A percentile compares a stretch with the other conserved stretches of the same genome.
Conservation (phyloP, 2,888 invertebrate genomes). For the Gymnosoma rotundatum region DNA sequence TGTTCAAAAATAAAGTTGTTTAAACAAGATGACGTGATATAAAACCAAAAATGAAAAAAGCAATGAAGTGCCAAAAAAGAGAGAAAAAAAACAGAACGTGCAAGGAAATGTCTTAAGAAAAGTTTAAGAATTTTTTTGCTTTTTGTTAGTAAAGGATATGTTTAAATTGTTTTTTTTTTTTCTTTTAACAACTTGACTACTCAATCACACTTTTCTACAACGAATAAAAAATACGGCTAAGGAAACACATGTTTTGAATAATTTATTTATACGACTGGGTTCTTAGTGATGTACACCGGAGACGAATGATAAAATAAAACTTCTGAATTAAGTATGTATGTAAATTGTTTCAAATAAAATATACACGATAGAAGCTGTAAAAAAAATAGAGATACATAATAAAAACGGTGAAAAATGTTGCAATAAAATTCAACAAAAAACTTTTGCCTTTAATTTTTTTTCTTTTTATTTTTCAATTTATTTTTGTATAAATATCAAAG, state of each 20-base stretch:
- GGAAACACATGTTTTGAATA: slow-evolving; percentile 81
- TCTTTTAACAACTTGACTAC: slow-evolving; percentile 50
- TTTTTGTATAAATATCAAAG: slow-evolving; percentile 52
- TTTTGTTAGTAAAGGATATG: not conserved
- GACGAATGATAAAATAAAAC: slow-evolving; percentile 29
- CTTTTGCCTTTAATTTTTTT: slow-evolving; percentile 36
- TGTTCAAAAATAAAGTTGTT: slow-evolving; percentile 65
- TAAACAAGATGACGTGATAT: slow-evolving; percentile 57
- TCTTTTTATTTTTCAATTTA: slow-evolving; percentile 19
- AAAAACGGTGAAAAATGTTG: slow-evolving; percentile 67
- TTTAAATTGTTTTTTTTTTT: slow-evolving; percentile 29
- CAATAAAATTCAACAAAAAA: slow-evolving; percentile 53
- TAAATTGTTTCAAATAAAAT: slow-evolving; percentile 64
- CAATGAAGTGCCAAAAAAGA: too few species aligned
- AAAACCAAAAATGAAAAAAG: slow-evolving; percentile 26
- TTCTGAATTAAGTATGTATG: slow-evolving; percentile 62
- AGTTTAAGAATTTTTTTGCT: slow-evolving; percentile 25
- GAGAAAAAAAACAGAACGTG: slow-evolving; percentile 18
- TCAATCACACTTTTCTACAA: slow-evolving; percentile 63
- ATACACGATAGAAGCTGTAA: slow-evolving; percentile 1
- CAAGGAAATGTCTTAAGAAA: slow-evolving; percentile 47
- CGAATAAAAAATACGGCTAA: slow-evolving; percentile 41
- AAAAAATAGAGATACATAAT: slow-evolving; percentile 26
- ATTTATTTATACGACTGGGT: slow-evolving; percentile 77
- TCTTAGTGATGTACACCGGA: slow-evolving; percentile 24